These are phyloP conservation scores for Autographa pulchrina DNA, from an alignment of 2,888 invertebrate species.

Conservation along the genomic window DNA sequence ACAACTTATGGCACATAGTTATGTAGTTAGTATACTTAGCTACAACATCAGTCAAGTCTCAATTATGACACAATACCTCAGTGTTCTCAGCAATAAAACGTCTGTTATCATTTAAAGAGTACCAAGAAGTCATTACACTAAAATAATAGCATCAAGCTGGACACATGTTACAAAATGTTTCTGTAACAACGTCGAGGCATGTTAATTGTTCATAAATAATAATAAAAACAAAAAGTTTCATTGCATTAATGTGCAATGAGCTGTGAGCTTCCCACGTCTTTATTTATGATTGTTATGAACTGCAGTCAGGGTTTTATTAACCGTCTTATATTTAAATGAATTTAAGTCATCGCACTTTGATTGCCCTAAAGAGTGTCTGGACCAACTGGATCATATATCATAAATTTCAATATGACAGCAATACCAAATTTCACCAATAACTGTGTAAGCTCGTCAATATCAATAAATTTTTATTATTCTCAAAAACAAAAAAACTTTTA, in stretches of 20 bases:
- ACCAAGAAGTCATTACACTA: conserved; percentile 28
- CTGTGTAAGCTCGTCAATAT: no score
- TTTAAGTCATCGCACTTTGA: not conserved
- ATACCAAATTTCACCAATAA: not conserved
- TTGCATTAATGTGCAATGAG: conserved; percentile 58
- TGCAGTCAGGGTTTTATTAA: conserved; percentile 31
- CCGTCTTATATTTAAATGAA: conserved; percentile 8
- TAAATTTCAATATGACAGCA: not conserved
- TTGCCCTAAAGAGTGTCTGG: not conserved
- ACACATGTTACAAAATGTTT: conserved; percentile 40
- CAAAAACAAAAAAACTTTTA: no score
- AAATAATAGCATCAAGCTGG: conserved; percentile 19
- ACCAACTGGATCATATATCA: no score
- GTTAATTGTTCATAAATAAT: conserved; percentile 49
- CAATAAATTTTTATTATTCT: no score
- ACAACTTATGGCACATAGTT: not conserved
- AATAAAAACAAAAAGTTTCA: conserved; percentile 49
- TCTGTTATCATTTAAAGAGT: conserved; percentile 17
- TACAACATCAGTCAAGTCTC: not conserved
- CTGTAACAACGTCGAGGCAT: conserved; percentile 15
- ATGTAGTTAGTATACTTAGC: not conserved
- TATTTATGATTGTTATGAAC: conserved; percentile 43
- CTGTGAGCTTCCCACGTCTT: conserved; percentile 55
- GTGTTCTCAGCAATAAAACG: not conserved
- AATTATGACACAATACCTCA: not conserved